Evolutionary conservation across 2,113 vertebrate species (phyloP).

Genomic region (Nymphicus hollandicus): DNA sequence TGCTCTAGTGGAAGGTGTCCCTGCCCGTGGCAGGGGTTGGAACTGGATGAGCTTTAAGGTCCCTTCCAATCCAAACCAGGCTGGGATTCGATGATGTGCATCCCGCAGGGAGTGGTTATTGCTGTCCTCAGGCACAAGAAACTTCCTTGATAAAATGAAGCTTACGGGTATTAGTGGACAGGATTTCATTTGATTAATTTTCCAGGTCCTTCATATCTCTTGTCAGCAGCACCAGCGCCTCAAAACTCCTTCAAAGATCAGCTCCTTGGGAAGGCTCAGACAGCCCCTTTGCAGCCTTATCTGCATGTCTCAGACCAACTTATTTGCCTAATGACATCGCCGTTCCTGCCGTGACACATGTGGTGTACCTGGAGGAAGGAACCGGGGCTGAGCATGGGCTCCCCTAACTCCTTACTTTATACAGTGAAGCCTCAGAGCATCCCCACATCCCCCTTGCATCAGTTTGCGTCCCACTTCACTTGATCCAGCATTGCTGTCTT

Average conservation of each 20-base stretch:
- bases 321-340: constrained; percentile 47
- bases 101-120: background rate
- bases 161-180: background rate
- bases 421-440: background rate
- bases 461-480: background rate
- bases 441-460: background rate
- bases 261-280: constrained; percentile 10
- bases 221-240: constrained; percentile 25
- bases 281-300: constrained; percentile 43
- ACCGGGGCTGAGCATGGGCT: background rate
- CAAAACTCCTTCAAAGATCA: constrained; percentile 47
- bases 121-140: constrained; percentile 3
- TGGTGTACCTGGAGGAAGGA: background rate
- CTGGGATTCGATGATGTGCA: background rate
- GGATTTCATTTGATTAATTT: constrained; percentile 34
- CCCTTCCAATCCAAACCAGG: background rate
- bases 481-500: background rate
- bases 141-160: constrained; percentile 6
- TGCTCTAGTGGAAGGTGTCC: background rate
- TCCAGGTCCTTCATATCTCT: constrained; percentile 44
- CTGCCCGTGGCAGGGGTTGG: background rate
- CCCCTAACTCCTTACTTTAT: background rate
- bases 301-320: constrained; percentile 27
- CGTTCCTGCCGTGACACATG: background rate
- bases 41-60: background rate